Percentiles rank a stretch among this genome's conserved stretches.
phyloP scores from a whole-genome alignment of 2,888 invertebrate genomes.

The Ochropacha duplaris region DNA sequence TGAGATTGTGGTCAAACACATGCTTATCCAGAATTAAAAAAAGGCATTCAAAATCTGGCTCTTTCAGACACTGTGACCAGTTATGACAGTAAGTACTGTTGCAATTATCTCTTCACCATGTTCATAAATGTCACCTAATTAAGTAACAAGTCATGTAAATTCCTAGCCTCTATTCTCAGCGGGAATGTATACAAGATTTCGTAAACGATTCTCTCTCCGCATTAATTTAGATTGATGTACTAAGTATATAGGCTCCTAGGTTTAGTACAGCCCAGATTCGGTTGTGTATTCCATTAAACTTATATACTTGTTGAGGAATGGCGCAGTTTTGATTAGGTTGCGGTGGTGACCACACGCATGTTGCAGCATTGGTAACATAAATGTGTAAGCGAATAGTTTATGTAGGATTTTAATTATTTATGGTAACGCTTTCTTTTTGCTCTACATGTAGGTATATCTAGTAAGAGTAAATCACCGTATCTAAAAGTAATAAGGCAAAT shows the following conservation, averaged over 20 bases:
- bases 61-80: too few relatives aligned
- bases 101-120: too few relatives aligned
- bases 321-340: constrained; percentile 16
- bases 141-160: neutral
- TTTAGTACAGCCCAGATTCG: constrained; percentile 36
- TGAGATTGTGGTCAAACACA: too few relatives aligned
- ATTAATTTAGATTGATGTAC: constrained; percentile 56
- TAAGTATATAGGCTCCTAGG: neutral
- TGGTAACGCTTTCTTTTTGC: too few relatives aligned
- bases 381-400: neutral
- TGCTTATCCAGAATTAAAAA: too few relatives aligned
- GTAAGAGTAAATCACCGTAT: too few relatives aligned
- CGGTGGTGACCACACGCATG: neutral
- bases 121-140: neutral
- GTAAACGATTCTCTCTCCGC: constrained; percentile 15
- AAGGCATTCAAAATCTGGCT: too few relatives aligned
- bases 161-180: neutral
- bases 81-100: too few relatives aligned
- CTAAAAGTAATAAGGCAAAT: too few relatives aligned
- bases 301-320: constrained; percentile 43
- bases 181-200: neutral
- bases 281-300: constrained; percentile 77
- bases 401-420: neutral
- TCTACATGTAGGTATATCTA: too few relatives aligned
- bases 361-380: neutral